Percentiles rank a stretch among this genome's conserved stretches.
Evolutionary conservation across 92 coral and sea anemone species (phyloP).

Genomic region (Zoanthus solanderi): DNA sequence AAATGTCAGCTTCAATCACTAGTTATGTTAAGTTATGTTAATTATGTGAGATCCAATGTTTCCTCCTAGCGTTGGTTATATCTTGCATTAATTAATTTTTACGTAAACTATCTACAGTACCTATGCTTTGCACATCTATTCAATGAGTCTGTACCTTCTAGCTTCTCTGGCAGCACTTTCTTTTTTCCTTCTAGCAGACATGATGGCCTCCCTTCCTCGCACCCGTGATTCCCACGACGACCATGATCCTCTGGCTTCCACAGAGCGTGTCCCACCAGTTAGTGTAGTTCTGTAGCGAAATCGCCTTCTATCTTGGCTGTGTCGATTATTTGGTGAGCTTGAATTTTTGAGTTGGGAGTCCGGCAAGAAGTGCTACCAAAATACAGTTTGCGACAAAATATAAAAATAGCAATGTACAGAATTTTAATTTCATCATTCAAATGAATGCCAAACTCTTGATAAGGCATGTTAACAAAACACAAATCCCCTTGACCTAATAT

Average conservation of each 20-base stretch:
- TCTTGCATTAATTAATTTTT: too few relatives aligned
- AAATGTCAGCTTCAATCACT: too few relatives aligned
- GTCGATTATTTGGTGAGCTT: not conserved
- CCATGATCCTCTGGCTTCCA: conserved; percentile 2
- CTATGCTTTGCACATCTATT: too few relatives aligned
- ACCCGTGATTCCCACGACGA: conserved; percentile 70
- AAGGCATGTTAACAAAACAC: too few relatives aligned
- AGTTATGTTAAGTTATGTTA: too few relatives aligned
- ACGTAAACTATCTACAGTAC: too few relatives aligned
- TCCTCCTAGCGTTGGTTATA: too few relatives aligned
- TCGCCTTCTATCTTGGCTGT: conserved; percentile 65
- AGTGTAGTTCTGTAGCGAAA: conserved; percentile 86
- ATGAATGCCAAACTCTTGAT: not conserved
- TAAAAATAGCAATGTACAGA: not conserved
- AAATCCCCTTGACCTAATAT: too few relatives aligned
- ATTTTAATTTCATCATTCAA: not conserved
- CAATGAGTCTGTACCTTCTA: conserved; percentile 66
- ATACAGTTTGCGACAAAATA: not conserved
- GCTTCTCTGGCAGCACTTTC: conserved; percentile 63
- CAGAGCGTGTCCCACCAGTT: conserved; percentile 30
- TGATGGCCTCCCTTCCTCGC: conserved; percentile 61
- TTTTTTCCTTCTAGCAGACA: conserved; percentile 68
- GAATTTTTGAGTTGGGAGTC: conserved; percentile 35
- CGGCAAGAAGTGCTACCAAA: conserved; percentile 72
- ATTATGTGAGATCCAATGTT: too few relatives aligned